Evolutionary conservation across 1,140 invertebrate species (phyloP), one percentile per base, ranked within the genome.

Genomic region (Drosophila fuyamai): DNA sequence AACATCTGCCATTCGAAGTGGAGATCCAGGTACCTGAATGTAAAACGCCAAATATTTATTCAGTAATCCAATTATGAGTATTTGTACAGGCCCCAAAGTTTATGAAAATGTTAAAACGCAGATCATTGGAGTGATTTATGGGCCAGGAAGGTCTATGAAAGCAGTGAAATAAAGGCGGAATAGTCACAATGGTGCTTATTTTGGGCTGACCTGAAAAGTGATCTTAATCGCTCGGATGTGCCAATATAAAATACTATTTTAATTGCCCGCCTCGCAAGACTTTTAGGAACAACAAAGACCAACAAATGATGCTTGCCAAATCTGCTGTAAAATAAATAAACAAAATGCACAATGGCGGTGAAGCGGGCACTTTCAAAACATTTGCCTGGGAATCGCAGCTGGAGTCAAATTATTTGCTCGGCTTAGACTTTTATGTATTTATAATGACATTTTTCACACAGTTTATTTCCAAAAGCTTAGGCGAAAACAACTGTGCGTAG

Each of bases 401-500:
- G 44, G 16, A 80, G 71, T 41, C 56, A 46, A 81, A 68, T 55
- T 55, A 67, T 63, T 61, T 55, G 63, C 38, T 55, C 14, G 50
- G 35, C 58, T 44, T 55, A 51, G 35, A 48, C 51, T 70, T 59
- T 79, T 82, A 73, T 88, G 76, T 79, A 66, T 86, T 88, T 76
- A 73, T 83, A 79, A 79, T 79, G 56, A 63, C 40, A 76, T 72
- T 83, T 79, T 86, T 86, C 82, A 88, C 83, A 88, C 79, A 86
- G 78, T 88, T 86, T 76, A 76, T 82, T 79, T 46, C 14, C 40
- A 38, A 74, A 73, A 51, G 40, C 23, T 65, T 23, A 55, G 38
- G 16, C 50, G 23, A 23, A 51, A 70, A 35, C 40, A 27, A 67
- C 51, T 40, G 29, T 56, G 57, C 73, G 51, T 44, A 62, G 57